Evolutionary conservation across 2,888 invertebrate species (phyloP).

Genomic region (Platycnemis pennipes): DNA sequence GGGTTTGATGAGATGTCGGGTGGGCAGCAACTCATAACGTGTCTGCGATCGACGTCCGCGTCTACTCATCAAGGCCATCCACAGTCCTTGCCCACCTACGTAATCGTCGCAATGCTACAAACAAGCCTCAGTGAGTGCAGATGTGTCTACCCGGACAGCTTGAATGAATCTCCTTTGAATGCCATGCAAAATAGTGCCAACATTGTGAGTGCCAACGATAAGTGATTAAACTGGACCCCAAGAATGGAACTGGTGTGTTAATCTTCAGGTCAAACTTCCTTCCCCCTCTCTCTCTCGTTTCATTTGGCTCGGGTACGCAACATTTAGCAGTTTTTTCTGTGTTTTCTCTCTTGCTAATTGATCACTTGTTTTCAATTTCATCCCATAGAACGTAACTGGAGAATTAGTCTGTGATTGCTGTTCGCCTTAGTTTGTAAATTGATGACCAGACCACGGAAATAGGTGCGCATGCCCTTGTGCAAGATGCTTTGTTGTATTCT

Average conservation of each 20-base stretch:
- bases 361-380: neutral
- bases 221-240: neutral
- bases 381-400: too few species aligned
- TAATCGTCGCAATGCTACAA: neutral
- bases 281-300: neutral
- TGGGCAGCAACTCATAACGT: neutral
- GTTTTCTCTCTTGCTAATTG: neutral
- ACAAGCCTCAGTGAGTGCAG: neutral
- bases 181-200: slow-evolving; percentile 19
- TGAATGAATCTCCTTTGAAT: neutral
- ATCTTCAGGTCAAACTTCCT: neutral
- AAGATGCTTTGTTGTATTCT: too few species aligned
- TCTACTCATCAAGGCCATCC: neutral
- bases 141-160: neutral
- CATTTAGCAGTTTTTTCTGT: neutral
- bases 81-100: neutral
- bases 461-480: too few species aligned
- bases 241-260: neutral
- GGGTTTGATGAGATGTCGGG: neutral
- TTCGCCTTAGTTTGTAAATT: too few species aligned
- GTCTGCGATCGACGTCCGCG: too few species aligned
- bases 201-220: neutral
- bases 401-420: too few species aligned
- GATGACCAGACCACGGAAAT: too few species aligned
- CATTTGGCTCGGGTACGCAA: neutral